Conservation (phyloP, 2,797 vertebrate genomes). For the Enteromius argenteus region DNA sequence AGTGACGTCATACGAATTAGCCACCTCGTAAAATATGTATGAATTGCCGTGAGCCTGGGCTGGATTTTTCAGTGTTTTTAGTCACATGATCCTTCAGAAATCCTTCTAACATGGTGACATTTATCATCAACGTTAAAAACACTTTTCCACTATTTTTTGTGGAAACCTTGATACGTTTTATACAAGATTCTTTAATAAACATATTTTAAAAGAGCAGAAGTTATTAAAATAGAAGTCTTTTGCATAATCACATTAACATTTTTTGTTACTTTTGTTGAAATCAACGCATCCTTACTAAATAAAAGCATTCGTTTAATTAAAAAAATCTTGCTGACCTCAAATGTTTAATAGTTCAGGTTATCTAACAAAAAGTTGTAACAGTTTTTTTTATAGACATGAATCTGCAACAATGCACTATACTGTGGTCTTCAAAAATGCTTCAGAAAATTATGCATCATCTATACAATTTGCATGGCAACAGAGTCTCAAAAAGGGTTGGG, state of each 20-base stretch:
- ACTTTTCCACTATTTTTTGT: background rate
- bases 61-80: background rate
- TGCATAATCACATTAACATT: background rate
- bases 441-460: conserved; percentile 16
- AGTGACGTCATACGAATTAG: too few relatives aligned
- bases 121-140: background rate
- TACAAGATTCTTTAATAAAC: background rate
- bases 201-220: background rate
- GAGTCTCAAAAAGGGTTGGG: conserved; percentile 15
- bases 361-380: background rate
- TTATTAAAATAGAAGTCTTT: background rate
- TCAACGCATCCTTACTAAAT: background rate
- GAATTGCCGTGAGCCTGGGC: too few relatives aligned
- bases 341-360: background rate
- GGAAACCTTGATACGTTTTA: background rate
- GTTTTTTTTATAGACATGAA: background rate
- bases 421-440: background rate
- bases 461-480: background rate
- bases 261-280: background rate
- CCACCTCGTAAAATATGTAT: too few relatives aligned
- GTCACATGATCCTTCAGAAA: background rate
- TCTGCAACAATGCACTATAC: background rate
- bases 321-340: background rate
- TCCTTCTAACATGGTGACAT: background rate
- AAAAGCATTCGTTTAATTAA: background rate